Percentiles rank a stretch among this genome's conserved stretches.
phyloP scores from a whole-genome alignment of 1,140 invertebrate genomes.

The Penaeus chinensis region DNA sequence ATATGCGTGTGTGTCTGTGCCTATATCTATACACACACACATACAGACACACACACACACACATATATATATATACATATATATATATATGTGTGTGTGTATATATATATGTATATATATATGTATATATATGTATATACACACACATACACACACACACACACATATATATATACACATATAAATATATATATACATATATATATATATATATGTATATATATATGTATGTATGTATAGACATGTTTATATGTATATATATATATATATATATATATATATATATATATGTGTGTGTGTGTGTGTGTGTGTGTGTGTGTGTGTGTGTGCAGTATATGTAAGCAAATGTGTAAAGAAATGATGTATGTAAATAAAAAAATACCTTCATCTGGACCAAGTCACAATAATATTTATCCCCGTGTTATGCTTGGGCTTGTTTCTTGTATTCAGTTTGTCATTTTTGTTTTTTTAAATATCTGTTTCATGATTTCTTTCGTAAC shows the following conservation, averaged over 20 bases:
- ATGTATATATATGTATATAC: neutral
- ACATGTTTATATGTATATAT: neutral
- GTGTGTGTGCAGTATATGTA: no score
- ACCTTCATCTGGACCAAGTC: no score
- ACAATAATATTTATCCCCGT: no score
- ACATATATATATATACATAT: neutral
- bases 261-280: neutral
- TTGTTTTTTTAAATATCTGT: no score
- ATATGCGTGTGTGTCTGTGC: neutral
- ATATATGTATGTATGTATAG: neutral
- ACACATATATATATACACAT: neutral
- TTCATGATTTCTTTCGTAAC: no score
- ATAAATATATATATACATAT: neutral
- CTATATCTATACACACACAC: neutral
- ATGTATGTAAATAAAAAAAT: no score
- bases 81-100: conserved; percentile 9
- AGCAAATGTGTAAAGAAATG: no score
- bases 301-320: neutral
- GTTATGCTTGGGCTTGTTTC: no score
- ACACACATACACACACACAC: neutral
- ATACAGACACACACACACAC: neutral
- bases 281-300: neutral
- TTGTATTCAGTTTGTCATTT: no score
- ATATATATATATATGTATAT: conserved; percentile 3
- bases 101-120: conserved; percentile 8